Conservation (phyloP, 2,113 vertebrate species). For the Pristiophorus japonicus region DNA sequence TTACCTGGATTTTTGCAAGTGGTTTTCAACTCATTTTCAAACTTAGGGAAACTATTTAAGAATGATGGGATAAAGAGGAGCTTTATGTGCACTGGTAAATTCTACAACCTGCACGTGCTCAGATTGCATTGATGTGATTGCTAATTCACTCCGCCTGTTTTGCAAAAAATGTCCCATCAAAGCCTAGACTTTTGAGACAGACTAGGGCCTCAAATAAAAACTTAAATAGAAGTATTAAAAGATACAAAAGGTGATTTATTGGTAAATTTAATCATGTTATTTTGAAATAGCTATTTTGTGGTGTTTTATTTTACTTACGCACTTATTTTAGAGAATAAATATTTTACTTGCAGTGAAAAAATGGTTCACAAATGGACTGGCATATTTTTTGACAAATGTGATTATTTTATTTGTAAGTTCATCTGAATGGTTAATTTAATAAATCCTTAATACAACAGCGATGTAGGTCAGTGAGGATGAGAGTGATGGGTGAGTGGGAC, state of each 20-base stretch:
- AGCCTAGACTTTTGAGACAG: not conserved
- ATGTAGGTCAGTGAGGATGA: not conserved
- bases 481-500: too few species aligned
- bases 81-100: too few species aligned
- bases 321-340: not conserved
- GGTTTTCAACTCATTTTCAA: not conserved
- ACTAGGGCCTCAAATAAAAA: not conserved
- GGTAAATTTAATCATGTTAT: not conserved
- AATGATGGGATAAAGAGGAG: not conserved
- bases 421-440: not conserved
- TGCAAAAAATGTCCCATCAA: not conserved
- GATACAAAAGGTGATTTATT: not conserved
- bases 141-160: not conserved
- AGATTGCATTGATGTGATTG: not conserved
- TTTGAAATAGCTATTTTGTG: not conserved
- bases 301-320: not conserved
- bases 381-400: not conserved
- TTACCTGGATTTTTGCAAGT: not conserved
- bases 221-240: not conserved
- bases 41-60: not conserved
- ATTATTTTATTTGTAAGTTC: not conserved
- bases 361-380: not conserved
- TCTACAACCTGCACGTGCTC: not conserved
- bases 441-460: not conserved
- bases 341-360: not conserved